These are phyloP conservation scores for Cynopterus brachyotis DNA, from an alignment of 2,113 vertebrate genomes.

Conservation along the genomic window DNA sequence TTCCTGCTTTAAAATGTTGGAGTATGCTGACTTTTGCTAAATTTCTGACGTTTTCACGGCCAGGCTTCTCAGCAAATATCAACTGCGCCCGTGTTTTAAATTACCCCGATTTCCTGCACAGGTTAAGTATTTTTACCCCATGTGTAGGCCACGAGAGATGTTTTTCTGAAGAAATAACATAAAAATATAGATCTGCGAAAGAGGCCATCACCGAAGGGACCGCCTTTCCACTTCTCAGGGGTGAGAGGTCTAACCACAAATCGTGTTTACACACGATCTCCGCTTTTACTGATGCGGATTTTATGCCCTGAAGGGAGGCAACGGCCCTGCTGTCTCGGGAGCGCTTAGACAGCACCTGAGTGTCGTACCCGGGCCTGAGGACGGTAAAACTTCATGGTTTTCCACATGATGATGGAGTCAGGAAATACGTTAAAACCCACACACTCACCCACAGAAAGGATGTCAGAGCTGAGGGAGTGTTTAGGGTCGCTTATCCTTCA, in stretches of 20 bases:
- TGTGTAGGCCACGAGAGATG: neutral
- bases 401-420: neutral
- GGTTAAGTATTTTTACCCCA: neutral
- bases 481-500: neutral
- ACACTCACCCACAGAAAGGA: neutral
- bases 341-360: neutral
- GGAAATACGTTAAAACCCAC: neutral
- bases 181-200: neutral
- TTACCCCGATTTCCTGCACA: conserved; percentile 36
- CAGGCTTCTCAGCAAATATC: neutral
- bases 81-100: conserved; percentile 52
- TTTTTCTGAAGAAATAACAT: conserved; percentile 45
- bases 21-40: neutral
- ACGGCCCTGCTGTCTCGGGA: neutral
- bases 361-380: neutral
- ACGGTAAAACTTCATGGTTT: neutral
- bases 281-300: neutral
- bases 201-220: neutral
- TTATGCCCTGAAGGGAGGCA: neutral
- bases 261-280: neutral
- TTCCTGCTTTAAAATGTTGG: neutral
- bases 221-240: neutral
- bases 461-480: neutral
- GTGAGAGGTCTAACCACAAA: neutral
- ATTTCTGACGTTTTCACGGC: neutral